Evolutionary conservation across 2,888 invertebrate species (phyloP).

Genomic region (Elgonia sp.): DNA sequence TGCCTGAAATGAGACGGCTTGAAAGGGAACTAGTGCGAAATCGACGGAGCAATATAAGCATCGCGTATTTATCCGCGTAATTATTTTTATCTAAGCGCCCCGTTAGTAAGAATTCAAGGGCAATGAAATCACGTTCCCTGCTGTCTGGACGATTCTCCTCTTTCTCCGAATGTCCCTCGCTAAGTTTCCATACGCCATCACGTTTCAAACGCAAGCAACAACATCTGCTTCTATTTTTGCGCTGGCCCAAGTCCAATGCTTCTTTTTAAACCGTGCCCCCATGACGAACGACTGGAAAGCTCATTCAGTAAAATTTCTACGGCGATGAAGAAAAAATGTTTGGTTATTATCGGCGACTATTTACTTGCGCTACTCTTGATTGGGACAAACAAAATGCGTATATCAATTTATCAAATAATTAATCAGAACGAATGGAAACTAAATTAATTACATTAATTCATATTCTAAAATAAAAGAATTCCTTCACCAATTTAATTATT

Average conservation of each 20-base stretch:
- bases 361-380: background rate
- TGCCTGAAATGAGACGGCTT: background rate
- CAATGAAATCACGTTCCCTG: slow-evolving; percentile 83
- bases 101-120: slow-evolving; percentile 85
- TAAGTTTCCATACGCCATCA: slow-evolving; percentile 75
- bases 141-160: slow-evolving; percentile 78
- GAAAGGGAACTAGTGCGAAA: slow-evolving; percentile 42
- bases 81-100: slow-evolving; percentile 86
- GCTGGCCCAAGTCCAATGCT: slow-evolving; percentile 86
- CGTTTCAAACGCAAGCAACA: slow-evolving; percentile 84
- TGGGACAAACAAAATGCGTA: background rate
- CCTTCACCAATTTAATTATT: no score
- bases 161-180: slow-evolving; percentile 73
- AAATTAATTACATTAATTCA: no score
- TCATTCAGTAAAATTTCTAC: slow-evolving; percentile 81
- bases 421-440: no score
- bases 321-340: slow-evolving; percentile 38
- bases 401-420: no score
- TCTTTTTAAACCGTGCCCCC: slow-evolving; percentile 84
- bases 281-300: slow-evolving; percentile 85
- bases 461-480: no score
- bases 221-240: slow-evolving; percentile 87
- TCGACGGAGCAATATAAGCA: slow-evolving; percentile 73
- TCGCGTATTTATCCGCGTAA: slow-evolving; percentile 83
- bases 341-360: slow-evolving; percentile 9